Conservation (phyloP, 2,888 invertebrate species). For the Heteropelma amictum region DNA sequence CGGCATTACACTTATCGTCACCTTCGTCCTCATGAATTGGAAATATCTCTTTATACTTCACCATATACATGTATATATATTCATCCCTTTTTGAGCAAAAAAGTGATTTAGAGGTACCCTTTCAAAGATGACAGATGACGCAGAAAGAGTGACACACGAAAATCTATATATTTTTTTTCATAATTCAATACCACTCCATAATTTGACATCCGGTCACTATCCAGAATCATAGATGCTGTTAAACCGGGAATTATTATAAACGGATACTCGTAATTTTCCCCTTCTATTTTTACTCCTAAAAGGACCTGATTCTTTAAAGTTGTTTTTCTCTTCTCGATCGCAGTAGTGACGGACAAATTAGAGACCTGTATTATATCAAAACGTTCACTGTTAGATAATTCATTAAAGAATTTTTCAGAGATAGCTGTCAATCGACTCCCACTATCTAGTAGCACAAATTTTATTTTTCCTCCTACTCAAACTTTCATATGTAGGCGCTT, state of each 20-base stretch:
- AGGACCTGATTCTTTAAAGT: conserved; percentile 21
- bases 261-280: not conserved
- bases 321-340: conserved; percentile 25
- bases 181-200: not conserved
- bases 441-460: not conserved
- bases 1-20: not conserved
- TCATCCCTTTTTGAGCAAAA: not conserved
- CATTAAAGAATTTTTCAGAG: conserved; percentile 24
- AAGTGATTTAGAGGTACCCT: not conserved
- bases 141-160: not conserved
- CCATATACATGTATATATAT: not conserved
- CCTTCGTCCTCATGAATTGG: not conserved
- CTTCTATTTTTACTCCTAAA: not conserved
- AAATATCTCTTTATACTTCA: too few relatives aligned
- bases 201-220: not conserved
- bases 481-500: conserved; percentile 18
- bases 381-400: not conserved
- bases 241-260: not conserved
- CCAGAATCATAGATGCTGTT: not conserved
- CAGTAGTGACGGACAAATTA: conserved; percentile 16
- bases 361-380: conserved; percentile 17
- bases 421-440: conserved; percentile 2
- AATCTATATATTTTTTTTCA: not conserved
- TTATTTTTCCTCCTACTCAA: not conserved
- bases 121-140: not conserved